These are phyloP conservation scores for Caranx ignobilis DNA, from an alignment of 2,113 vertebrate genomes.

Conservation along the genomic window DNA sequence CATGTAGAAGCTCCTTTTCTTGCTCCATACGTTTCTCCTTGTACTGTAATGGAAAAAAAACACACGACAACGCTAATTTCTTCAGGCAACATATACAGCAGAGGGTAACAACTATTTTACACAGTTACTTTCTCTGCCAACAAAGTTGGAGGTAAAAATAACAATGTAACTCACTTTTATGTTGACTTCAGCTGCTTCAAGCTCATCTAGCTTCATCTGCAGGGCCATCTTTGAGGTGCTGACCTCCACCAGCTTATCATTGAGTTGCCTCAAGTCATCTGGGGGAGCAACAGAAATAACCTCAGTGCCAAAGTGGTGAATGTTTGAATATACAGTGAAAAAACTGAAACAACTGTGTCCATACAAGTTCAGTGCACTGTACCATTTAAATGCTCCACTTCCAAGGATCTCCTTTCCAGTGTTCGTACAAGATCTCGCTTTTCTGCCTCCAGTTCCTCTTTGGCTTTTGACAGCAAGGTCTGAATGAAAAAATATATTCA, in stretches of 20 bases:
- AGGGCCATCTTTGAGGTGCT: constrained; percentile 90
- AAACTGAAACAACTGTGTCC: background rate
- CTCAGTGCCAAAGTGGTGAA: background rate
- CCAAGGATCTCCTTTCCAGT: constrained; percentile 90
- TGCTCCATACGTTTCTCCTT: constrained; percentile 96
- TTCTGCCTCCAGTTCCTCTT: constrained; percentile 93
- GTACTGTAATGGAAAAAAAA: constrained; percentile 82
- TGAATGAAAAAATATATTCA: constrained; percentile 50
- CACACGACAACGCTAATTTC: background rate
- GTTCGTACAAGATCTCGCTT: constrained; percentile 94
- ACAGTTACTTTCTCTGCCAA: background rate
- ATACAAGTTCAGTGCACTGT: constrained; percentile 25
- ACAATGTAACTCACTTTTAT: constrained; percentile 86
- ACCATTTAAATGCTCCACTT: constrained; percentile 94
- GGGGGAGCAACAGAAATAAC: constrained; percentile 16
- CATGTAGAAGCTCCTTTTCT: constrained; percentile 92
- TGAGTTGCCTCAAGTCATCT: constrained; percentile 94
- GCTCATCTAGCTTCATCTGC: constrained; percentile 93
- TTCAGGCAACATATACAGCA: background rate
- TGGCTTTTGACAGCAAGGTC: constrained; percentile 89
- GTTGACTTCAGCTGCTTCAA: constrained; percentile 94
- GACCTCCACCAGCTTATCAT: constrained; percentile 91
- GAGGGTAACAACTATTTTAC: background rate
- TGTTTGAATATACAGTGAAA: background rate
- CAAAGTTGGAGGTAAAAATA: background rate